phyloP scores from a whole-genome alignment of 2,113 vertebrate species.

The Apus apus region DNA sequence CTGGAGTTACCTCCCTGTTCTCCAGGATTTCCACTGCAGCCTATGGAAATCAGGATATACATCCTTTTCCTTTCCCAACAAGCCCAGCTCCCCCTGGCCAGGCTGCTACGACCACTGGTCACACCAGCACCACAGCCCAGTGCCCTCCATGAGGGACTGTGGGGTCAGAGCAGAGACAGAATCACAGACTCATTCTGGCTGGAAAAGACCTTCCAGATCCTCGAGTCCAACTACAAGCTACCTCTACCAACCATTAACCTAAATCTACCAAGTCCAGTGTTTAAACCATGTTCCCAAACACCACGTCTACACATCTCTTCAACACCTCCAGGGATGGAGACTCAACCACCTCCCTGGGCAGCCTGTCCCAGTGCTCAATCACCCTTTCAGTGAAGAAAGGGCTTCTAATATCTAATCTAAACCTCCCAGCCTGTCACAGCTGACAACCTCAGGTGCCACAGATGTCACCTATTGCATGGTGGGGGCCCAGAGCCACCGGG shows the following conservation, averaged over 20 bases:
- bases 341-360: no score
- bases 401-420: no score
- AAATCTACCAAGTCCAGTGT: no score
- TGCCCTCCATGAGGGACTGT: accelerated
- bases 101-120: neutral
- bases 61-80: neutral
- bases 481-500: neutral
- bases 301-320: no score
- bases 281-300: no score
- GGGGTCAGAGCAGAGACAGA: neutral
- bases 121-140: neutral
- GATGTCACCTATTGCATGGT: accelerated
- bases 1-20: neutral
- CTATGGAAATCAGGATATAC: neutral
- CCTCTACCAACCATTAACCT: no score
- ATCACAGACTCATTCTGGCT: no score
- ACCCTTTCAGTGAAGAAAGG: no score
- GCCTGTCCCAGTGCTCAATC: no score
- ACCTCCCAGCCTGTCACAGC: neutral
- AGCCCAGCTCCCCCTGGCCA: neutral
- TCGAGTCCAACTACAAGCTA: no score
- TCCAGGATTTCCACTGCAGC: neutral
- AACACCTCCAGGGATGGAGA: no score
- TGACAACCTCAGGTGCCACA: neutral
- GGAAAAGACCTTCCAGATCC: no score